These are phyloP conservation scores for Noctilio leporinus DNA, from an alignment of 2,113 vertebrate genomes.

Conservation along the genomic window DNA sequence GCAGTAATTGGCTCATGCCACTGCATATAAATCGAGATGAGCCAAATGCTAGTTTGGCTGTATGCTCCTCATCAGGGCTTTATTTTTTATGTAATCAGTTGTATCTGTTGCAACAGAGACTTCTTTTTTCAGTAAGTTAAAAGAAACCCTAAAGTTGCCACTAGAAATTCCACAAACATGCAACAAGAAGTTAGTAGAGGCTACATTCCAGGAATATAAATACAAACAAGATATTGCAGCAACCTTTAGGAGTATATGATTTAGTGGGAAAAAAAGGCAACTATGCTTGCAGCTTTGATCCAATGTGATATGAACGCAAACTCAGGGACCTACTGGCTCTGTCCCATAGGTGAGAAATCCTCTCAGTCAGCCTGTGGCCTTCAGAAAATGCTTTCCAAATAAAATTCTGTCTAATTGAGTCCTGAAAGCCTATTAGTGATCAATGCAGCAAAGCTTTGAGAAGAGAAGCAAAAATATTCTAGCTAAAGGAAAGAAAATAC, in stretches of 20 bases:
- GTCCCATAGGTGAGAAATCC: no score
- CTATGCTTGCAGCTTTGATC: neutral
- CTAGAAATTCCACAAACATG: neutral
- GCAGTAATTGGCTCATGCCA: neutral
- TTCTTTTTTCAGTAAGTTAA: neutral
- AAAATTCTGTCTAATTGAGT: neutral
- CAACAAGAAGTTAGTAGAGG: neutral
- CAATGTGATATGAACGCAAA: neutral
- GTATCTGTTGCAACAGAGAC: neutral
- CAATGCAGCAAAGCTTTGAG: neutral
- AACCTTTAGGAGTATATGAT: neutral
- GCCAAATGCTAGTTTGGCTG: neutral
- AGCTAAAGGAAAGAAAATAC: neutral
- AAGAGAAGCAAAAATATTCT: neutral
- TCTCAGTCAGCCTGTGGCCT: neutral
- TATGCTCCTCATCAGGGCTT: neutral
- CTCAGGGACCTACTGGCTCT: neutral
- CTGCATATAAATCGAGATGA: neutral
- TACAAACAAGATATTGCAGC: neutral
- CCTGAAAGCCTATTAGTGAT: neutral
- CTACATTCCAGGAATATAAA: neutral
- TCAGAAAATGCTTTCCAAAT: neutral
- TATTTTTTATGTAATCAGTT: neutral
- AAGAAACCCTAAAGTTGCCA: neutral
- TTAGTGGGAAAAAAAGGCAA: neutral